phyloP scores from a whole-genome alignment of 2,113 vertebrate genomes.

The Speoplatyrhinus poulsoni region DNA sequence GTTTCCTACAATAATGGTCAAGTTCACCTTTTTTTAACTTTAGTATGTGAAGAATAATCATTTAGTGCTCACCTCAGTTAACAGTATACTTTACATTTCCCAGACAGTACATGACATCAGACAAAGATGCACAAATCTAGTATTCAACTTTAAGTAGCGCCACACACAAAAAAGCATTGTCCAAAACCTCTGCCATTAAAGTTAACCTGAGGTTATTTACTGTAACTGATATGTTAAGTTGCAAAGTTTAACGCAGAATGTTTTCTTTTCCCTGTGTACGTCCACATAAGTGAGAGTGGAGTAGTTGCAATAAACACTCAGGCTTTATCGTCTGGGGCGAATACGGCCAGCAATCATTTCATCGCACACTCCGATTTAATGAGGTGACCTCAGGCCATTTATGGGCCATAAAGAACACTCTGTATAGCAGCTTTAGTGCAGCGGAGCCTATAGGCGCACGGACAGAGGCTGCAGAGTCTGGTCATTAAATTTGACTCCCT shows the following conservation, averaged over 20 bases:
- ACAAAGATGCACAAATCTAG: too few relatives aligned
- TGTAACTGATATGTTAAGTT: background rate
- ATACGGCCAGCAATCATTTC: conserved; percentile 52
- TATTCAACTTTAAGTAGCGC: too few relatives aligned
- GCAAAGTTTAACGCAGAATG: background rate
- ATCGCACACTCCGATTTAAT: conserved; percentile 61
- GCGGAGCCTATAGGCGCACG: conserved; percentile 40
- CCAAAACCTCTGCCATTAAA: too few relatives aligned
- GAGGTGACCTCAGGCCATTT: conserved; percentile 71
- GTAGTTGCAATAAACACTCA: conserved; percentile 58
- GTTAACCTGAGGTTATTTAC: too few relatives aligned
- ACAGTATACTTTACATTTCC: too few relatives aligned
- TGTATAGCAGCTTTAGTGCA: conserved; percentile 51
- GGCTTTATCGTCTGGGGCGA: conserved; percentile 47
- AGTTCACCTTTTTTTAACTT: too few relatives aligned
- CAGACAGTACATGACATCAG: too few relatives aligned
- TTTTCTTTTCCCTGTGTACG: conserved; percentile 27
- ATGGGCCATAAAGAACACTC: conserved; percentile 60
- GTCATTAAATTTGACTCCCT: conserved; percentile 40
- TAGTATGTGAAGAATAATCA: too few relatives aligned
- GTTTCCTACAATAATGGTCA: too few relatives aligned
- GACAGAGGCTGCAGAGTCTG: conserved; percentile 36
- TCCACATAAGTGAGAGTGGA: conserved; percentile 37
- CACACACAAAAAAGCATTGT: too few relatives aligned
- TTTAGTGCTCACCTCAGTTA: too few relatives aligned